These are phyloP conservation scores for Myotis pilosus DNA, from an alignment of 2,797 vertebrate genomes.

Conservation along the genomic window DNA sequence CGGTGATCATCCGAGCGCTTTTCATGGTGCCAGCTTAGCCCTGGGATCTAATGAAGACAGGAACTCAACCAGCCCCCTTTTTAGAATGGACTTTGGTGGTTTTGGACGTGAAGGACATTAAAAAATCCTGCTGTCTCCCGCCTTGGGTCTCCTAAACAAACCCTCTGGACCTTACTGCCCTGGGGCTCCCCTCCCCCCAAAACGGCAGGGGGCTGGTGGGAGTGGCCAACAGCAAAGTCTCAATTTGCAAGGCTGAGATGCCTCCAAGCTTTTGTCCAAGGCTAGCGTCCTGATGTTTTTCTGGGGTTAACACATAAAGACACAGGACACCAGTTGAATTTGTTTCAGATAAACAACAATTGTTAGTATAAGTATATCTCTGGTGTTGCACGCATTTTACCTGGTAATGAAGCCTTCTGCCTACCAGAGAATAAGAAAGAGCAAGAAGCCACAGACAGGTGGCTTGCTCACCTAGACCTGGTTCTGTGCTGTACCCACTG, in stretches of 20 bases:
- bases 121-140: not conserved
- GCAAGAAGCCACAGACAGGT: not conserved
- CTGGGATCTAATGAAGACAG: not conserved
- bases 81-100: not conserved
- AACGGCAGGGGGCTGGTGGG: not conserved
- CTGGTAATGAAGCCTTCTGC: not conserved
- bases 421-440: not conserved
- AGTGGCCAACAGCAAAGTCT: not conserved
- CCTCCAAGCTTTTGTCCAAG: not conserved
- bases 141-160: not conserved
- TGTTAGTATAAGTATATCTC: not conserved
- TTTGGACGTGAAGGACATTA: not conserved
- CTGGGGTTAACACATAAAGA: not conserved
- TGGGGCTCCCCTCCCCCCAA: not conserved
- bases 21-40: not conserved
- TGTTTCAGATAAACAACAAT: not conserved
- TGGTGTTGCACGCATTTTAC: not conserved
- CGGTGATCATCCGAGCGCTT: not conserved
- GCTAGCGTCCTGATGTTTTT: not conserved
- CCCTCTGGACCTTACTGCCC: not conserved
- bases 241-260: not conserved
- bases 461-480: not conserved
- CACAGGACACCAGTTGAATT: not conserved
- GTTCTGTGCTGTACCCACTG: not conserved
- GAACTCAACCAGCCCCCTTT: not conserved